These are phyloP conservation scores for Hemicentrotus pulcherrimus DNA, from an alignment of 35 echinoderm and acorn worm species.

Conservation along the genomic window DNA sequence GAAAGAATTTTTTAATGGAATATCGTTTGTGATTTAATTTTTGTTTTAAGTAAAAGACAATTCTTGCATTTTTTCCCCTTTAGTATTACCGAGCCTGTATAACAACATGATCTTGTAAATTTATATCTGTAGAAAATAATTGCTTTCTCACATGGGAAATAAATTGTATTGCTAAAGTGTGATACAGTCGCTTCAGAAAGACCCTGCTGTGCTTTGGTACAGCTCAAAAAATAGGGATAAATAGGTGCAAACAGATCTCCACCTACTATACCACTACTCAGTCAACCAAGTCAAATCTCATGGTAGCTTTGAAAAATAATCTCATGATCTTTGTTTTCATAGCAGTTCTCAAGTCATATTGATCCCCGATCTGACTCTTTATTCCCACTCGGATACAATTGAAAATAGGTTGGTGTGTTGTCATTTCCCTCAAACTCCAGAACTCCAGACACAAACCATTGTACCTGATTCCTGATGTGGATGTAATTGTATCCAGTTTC, in stretches of 20 bases:
- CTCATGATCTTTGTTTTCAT: slow-evolving; percentile 19
- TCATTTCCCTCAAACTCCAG: neutral
- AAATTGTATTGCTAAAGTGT: no score
- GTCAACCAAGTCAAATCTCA: neutral
- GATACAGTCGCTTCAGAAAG: neutral
- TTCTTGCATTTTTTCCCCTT: no score
- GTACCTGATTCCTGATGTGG: neutral
- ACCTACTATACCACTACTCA: neutral
- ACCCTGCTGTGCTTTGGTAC: neutral
- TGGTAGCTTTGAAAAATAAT: neutral
- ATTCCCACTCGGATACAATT: neutral
- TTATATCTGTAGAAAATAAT: no score
- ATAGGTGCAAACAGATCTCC: neutral
- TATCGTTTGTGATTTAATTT: no score
- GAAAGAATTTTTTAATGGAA: no score
- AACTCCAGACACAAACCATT: neutral
- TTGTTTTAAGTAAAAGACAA: no score
- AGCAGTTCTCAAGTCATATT: neutral
- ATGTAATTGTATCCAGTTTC: slow-evolving; percentile 18
- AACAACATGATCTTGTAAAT: no score
- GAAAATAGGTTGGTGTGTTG: neutral
- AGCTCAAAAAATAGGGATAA: neutral
- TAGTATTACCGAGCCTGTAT: no score
- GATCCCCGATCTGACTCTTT: neutral
- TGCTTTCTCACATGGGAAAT: no score